Conservation (phyloP, 2,113 vertebrate genomes). For the Sus scrofa region DNA sequence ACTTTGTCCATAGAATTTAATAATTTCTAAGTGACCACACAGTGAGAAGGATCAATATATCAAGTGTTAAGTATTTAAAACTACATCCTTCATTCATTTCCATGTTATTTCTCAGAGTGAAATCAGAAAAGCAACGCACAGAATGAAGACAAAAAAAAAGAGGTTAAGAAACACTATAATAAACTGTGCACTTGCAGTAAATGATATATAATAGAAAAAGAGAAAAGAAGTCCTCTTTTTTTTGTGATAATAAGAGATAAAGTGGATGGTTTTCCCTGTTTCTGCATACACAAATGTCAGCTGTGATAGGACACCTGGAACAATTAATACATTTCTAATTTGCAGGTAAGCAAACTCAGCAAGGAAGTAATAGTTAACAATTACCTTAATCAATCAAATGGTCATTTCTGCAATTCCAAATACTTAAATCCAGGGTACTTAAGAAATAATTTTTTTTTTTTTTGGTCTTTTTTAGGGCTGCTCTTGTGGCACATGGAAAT, state of each 20-base stretch:
- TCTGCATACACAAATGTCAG: not conserved
- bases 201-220: not conserved
- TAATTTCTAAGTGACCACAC: not conserved
- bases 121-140: not conserved
- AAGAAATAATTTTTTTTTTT: not conserved
- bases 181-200: not conserved
- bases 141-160: not conserved
- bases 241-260: not conserved
- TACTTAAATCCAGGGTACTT: not conserved
- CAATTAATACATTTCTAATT: not conserved
- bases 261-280: not conserved
- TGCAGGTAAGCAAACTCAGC: constrained; percentile 16
- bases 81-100: not conserved
- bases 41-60: not conserved
- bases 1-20: constrained; percentile 14
- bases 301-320: not conserved
- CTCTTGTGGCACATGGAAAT: too few species aligned
- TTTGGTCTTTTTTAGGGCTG: too few species aligned
- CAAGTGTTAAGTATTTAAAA: constrained; percentile 30
- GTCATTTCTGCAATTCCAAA: constrained; percentile 38
- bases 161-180: not conserved
- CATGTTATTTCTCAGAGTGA: constrained; percentile 16
- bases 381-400: constrained; percentile 2
- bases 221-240: not conserved
- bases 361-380: not conserved